Conservation (phyloP, 2,888 invertebrate species). For the Cataglyphis rosenhaueri region DNA sequence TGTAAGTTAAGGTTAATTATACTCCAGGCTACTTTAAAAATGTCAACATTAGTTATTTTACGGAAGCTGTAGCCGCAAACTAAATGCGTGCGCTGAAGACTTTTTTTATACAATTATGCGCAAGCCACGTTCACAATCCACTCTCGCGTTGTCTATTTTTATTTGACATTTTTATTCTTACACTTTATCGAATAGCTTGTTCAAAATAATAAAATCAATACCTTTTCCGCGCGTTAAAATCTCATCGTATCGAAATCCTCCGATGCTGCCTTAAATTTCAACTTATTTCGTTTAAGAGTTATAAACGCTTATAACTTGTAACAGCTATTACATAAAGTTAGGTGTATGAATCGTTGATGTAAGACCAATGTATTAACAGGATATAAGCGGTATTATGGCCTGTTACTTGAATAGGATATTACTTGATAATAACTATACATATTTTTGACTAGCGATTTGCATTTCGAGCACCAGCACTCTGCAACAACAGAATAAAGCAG, state of each 20-base stretch:
- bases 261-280: neutral
- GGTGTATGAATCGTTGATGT: neutral
- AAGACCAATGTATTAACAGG: neutral
- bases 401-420: conserved; percentile 11
- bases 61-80: conserved; percentile 35
- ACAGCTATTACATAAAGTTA: neutral
- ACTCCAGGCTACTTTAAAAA: conserved; percentile 46
- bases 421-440: neutral
- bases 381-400: neutral
- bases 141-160: neutral
- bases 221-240: neutral
- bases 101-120: conserved; percentile 39
- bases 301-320: neutral
- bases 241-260: neutral
- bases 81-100: conserved; percentile 18
- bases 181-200: neutral
- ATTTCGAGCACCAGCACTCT: neutral
- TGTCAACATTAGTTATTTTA: conserved; percentile 48
- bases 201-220: conserved; percentile 6
- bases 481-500: neutral
- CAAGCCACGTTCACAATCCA: conserved; percentile 28
- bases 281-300: neutral
- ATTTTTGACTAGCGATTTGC: neutral
- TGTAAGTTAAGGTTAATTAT: conserved; percentile 54
- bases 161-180: conserved; percentile 2